Conservation (phyloP, 2,113 vertebrate species). For the Phaethornis superciliosus region DNA sequence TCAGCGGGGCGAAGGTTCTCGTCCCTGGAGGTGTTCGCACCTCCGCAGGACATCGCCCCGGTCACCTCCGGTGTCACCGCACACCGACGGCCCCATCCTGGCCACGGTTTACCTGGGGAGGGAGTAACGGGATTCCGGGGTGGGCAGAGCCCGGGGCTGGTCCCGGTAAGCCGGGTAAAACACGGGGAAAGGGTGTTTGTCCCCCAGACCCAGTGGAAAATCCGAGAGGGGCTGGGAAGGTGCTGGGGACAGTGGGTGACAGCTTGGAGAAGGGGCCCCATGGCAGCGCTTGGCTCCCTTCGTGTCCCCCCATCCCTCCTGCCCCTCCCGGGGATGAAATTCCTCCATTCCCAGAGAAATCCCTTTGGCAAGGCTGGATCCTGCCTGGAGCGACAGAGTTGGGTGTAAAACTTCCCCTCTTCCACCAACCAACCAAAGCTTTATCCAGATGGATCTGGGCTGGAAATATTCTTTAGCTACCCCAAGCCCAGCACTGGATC, state of each 20-base stretch:
- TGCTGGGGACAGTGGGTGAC: fast-evolving
- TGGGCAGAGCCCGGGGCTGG: neutral
- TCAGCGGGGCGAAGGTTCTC: neutral
- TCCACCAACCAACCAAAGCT: fast-evolving
- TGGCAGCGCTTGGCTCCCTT: neutral
- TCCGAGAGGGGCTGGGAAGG: fast-evolving
- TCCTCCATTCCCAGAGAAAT: neutral
- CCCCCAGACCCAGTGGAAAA: neutral
- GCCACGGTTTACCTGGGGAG: neutral
- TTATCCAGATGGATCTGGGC: neutral
- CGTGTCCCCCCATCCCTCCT: neutral
- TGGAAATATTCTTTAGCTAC: fast-evolving
- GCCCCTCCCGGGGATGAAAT: neutral
- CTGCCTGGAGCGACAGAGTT: neutral
- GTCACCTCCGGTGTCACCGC: neutral
- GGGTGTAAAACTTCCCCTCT: neutral
- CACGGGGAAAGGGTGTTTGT: fast-evolving
- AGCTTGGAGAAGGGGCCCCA: neutral
- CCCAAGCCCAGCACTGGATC: fast-evolving
- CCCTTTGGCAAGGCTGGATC: neutral
- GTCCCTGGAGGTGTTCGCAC: neutral
- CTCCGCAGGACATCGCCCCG: neutral
- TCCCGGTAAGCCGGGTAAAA: neutral
- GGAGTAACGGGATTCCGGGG: neutral
- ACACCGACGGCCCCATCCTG: neutral